These are phyloP conservation scores for Andricus quercusramuli DNA, from an alignment of 2,888 invertebrate species.

Conservation along the genomic window DNA sequence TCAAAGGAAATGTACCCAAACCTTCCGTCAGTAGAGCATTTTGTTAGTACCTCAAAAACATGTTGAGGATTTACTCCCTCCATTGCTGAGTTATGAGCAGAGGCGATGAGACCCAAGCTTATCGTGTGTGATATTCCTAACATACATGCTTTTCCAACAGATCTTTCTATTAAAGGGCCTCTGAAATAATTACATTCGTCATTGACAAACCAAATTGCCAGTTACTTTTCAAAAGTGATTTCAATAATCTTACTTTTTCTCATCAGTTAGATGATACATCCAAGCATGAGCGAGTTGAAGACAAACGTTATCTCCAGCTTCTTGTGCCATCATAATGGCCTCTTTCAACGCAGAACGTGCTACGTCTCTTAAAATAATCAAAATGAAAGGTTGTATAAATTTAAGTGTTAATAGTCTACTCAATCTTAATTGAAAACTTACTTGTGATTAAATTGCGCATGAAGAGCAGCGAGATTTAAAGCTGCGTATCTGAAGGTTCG, in stretches of 20 bases:
- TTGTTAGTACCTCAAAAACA: constrained; percentile 82
- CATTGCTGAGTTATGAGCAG: constrained; percentile 88
- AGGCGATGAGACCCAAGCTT: constrained; percentile 87
- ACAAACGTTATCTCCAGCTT: constrained; percentile 91
- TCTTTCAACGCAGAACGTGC: constrained; percentile 91
- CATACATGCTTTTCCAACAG: constrained; percentile 85
- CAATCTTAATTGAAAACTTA: constrained; percentile 72
- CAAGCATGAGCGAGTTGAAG: constrained; percentile 92
- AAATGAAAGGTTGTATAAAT: neutral
- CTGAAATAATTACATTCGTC: constrained; percentile 72
- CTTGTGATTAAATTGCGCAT: constrained; percentile 92
- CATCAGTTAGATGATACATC: constrained; percentile 84
- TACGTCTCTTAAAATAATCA: constrained; percentile 82
- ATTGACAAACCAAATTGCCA: constrained; percentile 34
- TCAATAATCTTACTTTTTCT: constrained; percentile 72
- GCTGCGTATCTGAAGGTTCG: constrained; percentile 92
- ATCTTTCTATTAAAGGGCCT: constrained; percentile 84
- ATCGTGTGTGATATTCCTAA: constrained; percentile 86
- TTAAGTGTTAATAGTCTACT: constrained; percentile 7
- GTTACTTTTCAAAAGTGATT: constrained; percentile 31
- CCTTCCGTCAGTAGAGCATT: neutral
- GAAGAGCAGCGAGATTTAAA: constrained; percentile 93
- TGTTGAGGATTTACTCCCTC: constrained; percentile 84
- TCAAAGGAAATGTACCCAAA: too few relatives aligned
- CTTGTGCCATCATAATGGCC: constrained; percentile 92